phyloP scores from a whole-genome alignment of 53 echinoderm and acorn worm genomes.

The Holothuria scabra region DNA sequence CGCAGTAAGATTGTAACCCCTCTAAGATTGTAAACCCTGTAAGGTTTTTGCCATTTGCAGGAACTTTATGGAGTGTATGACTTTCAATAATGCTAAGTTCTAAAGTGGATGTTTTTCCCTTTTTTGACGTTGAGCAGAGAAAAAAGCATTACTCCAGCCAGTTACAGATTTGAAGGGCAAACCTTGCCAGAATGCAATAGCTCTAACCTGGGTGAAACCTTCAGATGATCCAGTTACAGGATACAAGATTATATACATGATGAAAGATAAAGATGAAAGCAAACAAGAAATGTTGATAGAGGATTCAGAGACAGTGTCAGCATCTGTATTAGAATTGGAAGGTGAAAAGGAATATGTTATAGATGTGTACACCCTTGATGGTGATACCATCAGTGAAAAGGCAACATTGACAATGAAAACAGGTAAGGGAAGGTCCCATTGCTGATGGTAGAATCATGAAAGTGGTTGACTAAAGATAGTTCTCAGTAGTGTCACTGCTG shows the following conservation, averaged over 20 bases:
- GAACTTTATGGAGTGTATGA: no score
- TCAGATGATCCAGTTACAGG: constrained; percentile 14
- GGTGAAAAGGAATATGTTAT: constrained; percentile 68
- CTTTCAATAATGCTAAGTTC: no score
- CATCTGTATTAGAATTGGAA: constrained; percentile 56
- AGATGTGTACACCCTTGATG: constrained; percentile 73
- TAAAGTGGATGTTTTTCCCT: background rate
- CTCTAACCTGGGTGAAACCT: constrained; percentile 9
- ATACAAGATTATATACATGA: constrained; percentile 6
- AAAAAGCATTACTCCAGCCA: background rate
- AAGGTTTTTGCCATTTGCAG: no score
- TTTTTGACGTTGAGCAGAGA: background rate
- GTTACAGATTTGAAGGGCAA: constrained; percentile 1
- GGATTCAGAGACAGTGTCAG: constrained; percentile 51
- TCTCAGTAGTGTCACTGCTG: no score
- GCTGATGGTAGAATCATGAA: no score
- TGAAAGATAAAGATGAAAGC: background rate
- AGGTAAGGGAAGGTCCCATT: constrained; percentile 49
- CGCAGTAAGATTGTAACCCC: no score
- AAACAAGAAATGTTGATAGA: constrained; percentile 51
- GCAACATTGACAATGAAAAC: constrained; percentile 63
- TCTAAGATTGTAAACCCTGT: no score
- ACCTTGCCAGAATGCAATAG: constrained; percentile 5
- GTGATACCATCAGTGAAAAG: constrained; percentile 68
- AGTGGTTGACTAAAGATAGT: no score